phyloP scores from a whole-genome alignment of 2,797 vertebrate species.

The Echeneis naucrates region DNA sequence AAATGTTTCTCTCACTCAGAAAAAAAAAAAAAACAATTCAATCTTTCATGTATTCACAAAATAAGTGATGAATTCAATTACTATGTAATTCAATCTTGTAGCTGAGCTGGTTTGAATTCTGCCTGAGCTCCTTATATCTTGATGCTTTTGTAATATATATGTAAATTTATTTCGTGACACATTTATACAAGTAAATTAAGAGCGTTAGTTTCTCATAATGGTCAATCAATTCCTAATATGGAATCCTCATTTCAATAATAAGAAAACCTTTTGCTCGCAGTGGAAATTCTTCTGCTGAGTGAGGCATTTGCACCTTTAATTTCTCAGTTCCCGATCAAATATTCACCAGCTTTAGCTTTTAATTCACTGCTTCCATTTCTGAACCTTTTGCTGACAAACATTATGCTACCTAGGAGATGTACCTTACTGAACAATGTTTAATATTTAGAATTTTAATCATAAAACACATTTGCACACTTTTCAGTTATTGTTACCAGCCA shows the following conservation, averaged over 20 bases:
- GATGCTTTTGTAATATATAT: conserved; percentile 74
- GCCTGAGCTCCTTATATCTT: conserved; percentile 51
- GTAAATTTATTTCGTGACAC: conserved; percentile 72
- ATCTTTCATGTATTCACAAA: conserved; percentile 40
- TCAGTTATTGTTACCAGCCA: conserved; percentile 40
- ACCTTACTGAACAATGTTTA: conserved; percentile 47
- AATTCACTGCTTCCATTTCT: conserved; percentile 37
- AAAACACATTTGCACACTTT: conserved; percentile 44
- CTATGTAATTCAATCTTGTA: conserved; percentile 58
- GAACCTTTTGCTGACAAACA: conserved; percentile 56
- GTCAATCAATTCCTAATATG: conserved; percentile 67
- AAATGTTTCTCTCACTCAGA: conserved; percentile 35
- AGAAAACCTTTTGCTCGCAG: conserved; percentile 9
- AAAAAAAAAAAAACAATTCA: conserved; percentile 44
- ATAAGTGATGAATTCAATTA: conserved; percentile 67
- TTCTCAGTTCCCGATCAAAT: conserved; percentile 35
- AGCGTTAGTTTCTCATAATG: conserved; percentile 66
- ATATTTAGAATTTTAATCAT: conserved; percentile 52
- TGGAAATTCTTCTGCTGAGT: conserved; percentile 30
- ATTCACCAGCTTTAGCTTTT: conserved; percentile 30
- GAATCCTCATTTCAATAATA: conserved; percentile 56
- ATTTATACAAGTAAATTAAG: conserved; percentile 71
- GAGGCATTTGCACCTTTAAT: conserved; percentile 39
- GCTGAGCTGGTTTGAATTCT: conserved; percentile 60
- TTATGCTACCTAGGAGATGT: conserved; percentile 31